Percentiles rank a stretch among this genome's conserved stretches.
phyloP scores from a whole-genome alignment of 2,113 vertebrate species.

The Saimiri boliviensis region DNA sequence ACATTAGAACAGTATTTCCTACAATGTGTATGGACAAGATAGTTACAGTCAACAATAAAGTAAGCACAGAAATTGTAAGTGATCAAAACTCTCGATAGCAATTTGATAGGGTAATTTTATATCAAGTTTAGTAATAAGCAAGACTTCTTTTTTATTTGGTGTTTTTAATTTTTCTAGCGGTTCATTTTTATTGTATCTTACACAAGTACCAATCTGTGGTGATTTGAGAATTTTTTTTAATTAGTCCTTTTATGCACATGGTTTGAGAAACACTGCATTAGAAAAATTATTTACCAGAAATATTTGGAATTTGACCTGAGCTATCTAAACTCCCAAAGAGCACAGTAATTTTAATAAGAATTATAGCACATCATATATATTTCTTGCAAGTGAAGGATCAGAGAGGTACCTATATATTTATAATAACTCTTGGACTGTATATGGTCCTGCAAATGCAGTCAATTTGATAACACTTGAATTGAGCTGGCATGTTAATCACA shows the following conservation, averaged over 20 bases:
- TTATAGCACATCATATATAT: neutral
- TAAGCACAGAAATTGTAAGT: neutral
- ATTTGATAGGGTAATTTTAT: neutral
- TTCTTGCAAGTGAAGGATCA: neutral
- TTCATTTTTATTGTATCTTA: conserved; percentile 9
- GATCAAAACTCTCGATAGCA: neutral
- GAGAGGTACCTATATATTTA: neutral
- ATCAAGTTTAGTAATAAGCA: neutral
- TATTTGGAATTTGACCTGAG: neutral
- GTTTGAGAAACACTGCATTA: conserved; percentile 42
- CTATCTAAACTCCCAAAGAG: neutral
- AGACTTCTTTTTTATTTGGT: neutral
- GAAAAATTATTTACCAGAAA: conserved; percentile 7
- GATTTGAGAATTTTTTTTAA: neutral
- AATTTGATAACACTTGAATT: neutral
- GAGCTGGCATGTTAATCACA: neutral
- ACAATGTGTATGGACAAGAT: neutral
- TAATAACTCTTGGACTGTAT: neutral
- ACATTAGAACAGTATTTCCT: neutral
- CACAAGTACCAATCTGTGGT: neutral
- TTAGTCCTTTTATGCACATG: neutral
- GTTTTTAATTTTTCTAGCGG: neutral
- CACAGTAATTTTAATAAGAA: neutral
- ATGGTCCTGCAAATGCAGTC: neutral
- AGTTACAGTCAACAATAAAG: neutral